Conservation (phyloP, 1,140 invertebrate species). For the Carcinoscorpius rotundicauda region DNA sequence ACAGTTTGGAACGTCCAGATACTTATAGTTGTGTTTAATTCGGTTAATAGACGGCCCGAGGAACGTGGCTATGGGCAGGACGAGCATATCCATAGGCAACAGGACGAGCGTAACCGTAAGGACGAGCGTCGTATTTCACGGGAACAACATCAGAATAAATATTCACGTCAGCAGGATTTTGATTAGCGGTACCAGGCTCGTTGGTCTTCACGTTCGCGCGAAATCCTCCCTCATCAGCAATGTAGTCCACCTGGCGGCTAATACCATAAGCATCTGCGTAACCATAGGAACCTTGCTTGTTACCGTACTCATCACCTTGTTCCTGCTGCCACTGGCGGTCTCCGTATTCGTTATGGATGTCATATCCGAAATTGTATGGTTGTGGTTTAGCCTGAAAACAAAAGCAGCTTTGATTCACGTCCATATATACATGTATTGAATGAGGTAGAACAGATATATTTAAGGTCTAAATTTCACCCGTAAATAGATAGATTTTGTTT, state of each 20-base stretch:
- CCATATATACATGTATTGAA: too few relatives aligned
- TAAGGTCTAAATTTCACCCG: too few relatives aligned
- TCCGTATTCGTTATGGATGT: constrained; percentile 22
- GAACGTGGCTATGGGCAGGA: background rate
- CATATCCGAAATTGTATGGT: constrained; percentile 22
- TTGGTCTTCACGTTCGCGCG: constrained; percentile 29
- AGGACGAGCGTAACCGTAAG: background rate
- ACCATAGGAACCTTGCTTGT: constrained; percentile 20
- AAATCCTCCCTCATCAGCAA: constrained; percentile 19
- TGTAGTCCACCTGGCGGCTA: constrained; percentile 20
- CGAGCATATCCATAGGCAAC: background rate
- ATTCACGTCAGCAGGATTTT: constrained; percentile 11
- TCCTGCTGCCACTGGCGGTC: constrained; percentile 21
- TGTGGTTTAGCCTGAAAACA: constrained; percentile 4
- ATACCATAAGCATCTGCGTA: constrained; percentile 20
- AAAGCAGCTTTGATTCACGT: too few relatives aligned
- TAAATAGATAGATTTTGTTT: too few relatives aligned
- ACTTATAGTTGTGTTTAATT: too few relatives aligned
- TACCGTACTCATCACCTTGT: constrained; percentile 20
- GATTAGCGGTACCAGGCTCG: constrained; percentile 14
- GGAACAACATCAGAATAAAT: background rate
- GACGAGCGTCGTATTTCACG: background rate
- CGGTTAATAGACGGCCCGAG: background rate
- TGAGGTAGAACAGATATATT: too few relatives aligned
- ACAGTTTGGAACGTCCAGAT: too few relatives aligned